Percentiles rank a stretch among this genome's conserved stretches.
phyloP scores from a whole-genome alignment of 2,888 invertebrate species.

The Cheilosia vernalis region DNA sequence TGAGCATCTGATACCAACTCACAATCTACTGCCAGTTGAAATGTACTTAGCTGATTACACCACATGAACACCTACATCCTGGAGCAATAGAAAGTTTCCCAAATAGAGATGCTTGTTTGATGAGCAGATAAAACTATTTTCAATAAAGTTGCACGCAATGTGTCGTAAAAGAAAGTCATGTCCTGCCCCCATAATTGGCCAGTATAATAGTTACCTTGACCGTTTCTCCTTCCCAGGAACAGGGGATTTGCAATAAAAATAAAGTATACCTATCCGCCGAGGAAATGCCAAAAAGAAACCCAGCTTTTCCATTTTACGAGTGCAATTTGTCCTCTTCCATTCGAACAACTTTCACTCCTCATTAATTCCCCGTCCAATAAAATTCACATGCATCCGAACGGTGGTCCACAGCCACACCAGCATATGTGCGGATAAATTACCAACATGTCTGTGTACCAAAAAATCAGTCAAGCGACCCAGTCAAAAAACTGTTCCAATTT shows the following conservation, averaged over 20 bases:
- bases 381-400: constrained; percentile 64
- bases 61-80: constrained; percentile 26
- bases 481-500: constrained; percentile 72
- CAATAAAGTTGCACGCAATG: constrained; percentile 64
- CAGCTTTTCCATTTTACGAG: constrained; percentile 61
- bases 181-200: constrained; percentile 38
- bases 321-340: constrained; percentile 71
- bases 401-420: constrained; percentile 7
- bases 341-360: constrained; percentile 73
- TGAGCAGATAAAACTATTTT: constrained; percentile 58
- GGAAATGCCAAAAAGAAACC: constrained; percentile 31
- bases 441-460: constrained; percentile 50
- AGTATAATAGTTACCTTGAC: constrained; percentile 34
- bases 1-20: not conserved
- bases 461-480: constrained; percentile 68
- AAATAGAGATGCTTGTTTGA: constrained; percentile 46
- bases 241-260: constrained; percentile 56
- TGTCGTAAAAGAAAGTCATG: constrained; percentile 64
- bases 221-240: constrained; percentile 3
- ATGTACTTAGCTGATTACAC: constrained; percentile 22
- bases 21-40: not conserved
- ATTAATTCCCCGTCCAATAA: constrained; percentile 69
- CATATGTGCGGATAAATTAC: constrained; percentile 41
- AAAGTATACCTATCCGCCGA: constrained; percentile 38
- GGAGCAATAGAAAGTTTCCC: constrained; percentile 16